Evolutionary conservation across 2,113 vertebrate genomes (phyloP), one percentile per base, ranked within the genome.

Genomic region (Phaetusa simplex): DNA sequence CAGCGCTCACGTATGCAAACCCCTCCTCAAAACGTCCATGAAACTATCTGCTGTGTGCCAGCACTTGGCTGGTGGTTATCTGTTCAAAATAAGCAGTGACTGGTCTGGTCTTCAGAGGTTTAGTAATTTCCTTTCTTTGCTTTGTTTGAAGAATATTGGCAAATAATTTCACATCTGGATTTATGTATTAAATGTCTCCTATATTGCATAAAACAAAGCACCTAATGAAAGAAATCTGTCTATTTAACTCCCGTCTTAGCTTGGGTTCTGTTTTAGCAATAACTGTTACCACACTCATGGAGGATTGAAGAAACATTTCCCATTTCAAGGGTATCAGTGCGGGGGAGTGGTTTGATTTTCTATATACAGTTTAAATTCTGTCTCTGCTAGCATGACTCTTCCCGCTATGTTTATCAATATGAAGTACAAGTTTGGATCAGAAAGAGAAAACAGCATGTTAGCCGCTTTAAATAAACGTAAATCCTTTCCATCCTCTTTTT

Each of bases 161-260:
- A 85, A 87, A 91, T 95, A 53, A 93, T 96, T 95, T 94, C 77
- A 72, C 86, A 80, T 93, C 89, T 95, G 95, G 91, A 76, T 95
- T 93, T 87, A 55, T 95, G 89, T 29, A 66, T 90, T 65, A 45
- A 89, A 82, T 66, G 84, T 88, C 91, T 95, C 85, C 58, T 90
- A 3, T 50, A 24, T 43, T 81, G 82, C 85, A 82, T 77, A 55
- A 94, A 91, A 65, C 70, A 94, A 96, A 96, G 86, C 89, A 94
- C 58, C 65, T 85, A 77, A 95, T 94, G 91, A 93, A 95, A 96
- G 83, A 95, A 96, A 90, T 27, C 61, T 93, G 93, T 67, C 91
- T 69, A 8, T 49, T 91, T 80, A 49, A 53, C 86, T 93, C 86
- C 69, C 74, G 70, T 65, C 87, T 49, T 62, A 79, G 65, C 90